Evolutionary conservation across 2,888 invertebrate species (phyloP), one percentile per base, ranked within the genome.

Genomic region (Coelinius sp.): DNA sequence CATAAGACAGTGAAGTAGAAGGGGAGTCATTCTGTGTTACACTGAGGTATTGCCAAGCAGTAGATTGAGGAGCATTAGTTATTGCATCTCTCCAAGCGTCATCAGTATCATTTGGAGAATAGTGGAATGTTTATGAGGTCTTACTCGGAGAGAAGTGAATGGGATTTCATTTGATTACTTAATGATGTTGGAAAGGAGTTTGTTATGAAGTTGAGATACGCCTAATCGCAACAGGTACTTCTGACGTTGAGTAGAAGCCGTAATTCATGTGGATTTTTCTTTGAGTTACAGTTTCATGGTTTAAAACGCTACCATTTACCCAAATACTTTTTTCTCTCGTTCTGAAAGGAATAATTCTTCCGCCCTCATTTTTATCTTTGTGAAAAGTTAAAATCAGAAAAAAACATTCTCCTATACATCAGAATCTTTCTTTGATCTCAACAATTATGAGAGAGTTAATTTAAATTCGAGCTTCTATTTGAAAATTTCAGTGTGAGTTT

Each of bases 181-280:
- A 12, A 38, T 46, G 35, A 31, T 22, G 20, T 20, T 38, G 14
- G 27, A 66, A 25, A 46, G 10, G 35, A 10, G 35, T 10, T 35
- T 35, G 35, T 35, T 10, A 35, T 35, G 10, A 35, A 8, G 14
- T n/a, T 44, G 44, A n/a, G 14, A n/a, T 44, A 44, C 20, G 17
- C 20, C 7, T 49, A 53, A 22, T 27, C 46, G 56, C 68, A 56
- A 68, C 56, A 68, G 68, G 68, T 68, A 35, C 52, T 53, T 38
- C n/a, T 49, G 44, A 46, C 10, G 46, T 1, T 20, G 46, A 49
- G 20, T 44, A 14, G 10, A 6, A 20, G 5, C 4, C 17, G 46
- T 49, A 2, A 49, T 2, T 3, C 20, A 49, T 20, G 8, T 20
- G 5, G n/a, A n/a, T 41, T 41, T 41, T 41, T 41, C n/a, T 41